Conservation (phyloP, 2,888 invertebrate species). For the Antitype chi region DNA sequence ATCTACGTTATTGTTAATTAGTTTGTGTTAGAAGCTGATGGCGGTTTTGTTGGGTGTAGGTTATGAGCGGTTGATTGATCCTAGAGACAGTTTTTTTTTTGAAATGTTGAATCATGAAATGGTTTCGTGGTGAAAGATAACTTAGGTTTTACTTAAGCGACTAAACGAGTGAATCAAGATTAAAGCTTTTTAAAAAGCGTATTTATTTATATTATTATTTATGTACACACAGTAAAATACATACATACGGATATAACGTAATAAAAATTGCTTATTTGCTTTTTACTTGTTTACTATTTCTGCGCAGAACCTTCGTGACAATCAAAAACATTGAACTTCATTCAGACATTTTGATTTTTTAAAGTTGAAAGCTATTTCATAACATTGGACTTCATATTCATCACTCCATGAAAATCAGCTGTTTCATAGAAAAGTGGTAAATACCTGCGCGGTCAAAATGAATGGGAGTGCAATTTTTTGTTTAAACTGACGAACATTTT, state of each 20-base stretch:
- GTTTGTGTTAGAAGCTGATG: constrained; percentile 77
- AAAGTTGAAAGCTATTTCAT: background rate
- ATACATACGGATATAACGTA: too few relatives aligned
- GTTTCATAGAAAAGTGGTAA: too few relatives aligned
- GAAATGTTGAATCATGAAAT: background rate
- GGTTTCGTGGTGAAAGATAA: background rate
- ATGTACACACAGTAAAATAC: too few relatives aligned
- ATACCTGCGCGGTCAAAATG: too few relatives aligned
- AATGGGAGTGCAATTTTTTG: too few relatives aligned
- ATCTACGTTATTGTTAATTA: constrained; percentile 82
- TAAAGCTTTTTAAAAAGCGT: background rate
- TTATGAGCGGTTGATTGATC: constrained; percentile 5
- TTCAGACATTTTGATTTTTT: background rate
- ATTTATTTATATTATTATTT: too few relatives aligned
- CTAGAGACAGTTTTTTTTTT: background rate
- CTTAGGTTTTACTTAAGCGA: background rate
- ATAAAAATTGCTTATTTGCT: too few relatives aligned
- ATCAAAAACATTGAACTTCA: background rate
- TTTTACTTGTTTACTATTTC: background rate
- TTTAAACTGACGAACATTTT: too few relatives aligned
- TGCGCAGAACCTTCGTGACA: background rate
- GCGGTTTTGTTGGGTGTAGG: constrained; percentile 49
- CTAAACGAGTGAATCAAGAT: background rate
- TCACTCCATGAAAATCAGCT: background rate
- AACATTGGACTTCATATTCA: background rate